These are phyloP conservation scores for Chauna torquata DNA, from an alignment of 2,113 vertebrate genomes.

Conservation along the genomic window DNA sequence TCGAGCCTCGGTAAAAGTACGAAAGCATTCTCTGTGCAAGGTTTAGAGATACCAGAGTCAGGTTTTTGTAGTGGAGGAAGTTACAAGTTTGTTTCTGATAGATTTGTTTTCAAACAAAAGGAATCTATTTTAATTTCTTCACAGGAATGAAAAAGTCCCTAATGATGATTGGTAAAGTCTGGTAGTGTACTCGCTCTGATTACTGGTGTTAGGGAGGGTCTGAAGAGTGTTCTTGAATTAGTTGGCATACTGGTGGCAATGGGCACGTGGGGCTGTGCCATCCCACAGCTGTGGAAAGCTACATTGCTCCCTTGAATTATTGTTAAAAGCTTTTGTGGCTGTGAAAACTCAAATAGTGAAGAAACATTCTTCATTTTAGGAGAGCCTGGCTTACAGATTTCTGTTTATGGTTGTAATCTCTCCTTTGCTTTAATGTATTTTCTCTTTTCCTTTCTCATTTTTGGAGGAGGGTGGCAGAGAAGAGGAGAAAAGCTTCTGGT, in stretches of 20 bases:
- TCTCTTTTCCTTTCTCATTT: background rate
- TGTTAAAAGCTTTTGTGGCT: background rate
- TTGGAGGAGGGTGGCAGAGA: background rate
- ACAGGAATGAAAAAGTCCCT: background rate
- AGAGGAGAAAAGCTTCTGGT: background rate
- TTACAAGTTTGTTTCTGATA: background rate
- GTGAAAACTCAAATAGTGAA: background rate
- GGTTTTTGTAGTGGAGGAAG: background rate
- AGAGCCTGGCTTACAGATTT: background rate
- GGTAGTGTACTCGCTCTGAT: too few species aligned
- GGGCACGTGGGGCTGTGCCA: background rate
- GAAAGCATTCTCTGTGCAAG: background rate
- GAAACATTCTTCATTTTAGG: background rate
- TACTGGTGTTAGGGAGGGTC: background rate
- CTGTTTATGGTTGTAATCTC: background rate
- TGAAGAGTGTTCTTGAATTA: background rate
- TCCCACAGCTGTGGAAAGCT: too few species aligned
- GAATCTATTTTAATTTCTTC: background rate
- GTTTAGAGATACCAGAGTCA: too few species aligned
- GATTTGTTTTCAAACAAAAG: background rate
- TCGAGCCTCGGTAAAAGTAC: background rate
- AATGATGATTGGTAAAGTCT: background rate
- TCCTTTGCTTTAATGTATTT: background rate
- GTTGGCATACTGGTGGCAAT: too few species aligned
- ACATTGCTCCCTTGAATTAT: too few species aligned